phyloP scores from a whole-genome alignment of 1,140 invertebrate species.

The Papilio machaon region DNA sequence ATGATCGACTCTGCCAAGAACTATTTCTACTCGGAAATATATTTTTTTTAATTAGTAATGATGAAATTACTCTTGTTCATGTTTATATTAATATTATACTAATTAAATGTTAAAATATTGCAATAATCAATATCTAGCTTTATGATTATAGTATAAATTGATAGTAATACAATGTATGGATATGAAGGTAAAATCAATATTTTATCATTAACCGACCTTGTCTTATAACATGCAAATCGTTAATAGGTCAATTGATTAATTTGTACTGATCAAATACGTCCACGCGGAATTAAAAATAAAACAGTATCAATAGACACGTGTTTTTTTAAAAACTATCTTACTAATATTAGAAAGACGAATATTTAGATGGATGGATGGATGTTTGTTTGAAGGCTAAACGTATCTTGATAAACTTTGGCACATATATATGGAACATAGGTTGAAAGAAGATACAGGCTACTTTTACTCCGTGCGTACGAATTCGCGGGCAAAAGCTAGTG shows the following conservation, averaged over 20 bases:
- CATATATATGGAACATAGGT: too few relatives aligned
- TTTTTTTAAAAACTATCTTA: too few relatives aligned
- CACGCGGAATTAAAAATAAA: background rate
- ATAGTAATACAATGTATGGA: background rate
- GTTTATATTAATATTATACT: background rate
- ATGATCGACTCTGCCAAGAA: conserved; percentile 41
- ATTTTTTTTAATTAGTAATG: background rate
- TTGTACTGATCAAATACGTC: background rate
- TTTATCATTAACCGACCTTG: background rate
- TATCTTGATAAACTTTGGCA: too few relatives aligned
- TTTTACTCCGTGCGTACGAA: too few relatives aligned
- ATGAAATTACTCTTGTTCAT: background rate
- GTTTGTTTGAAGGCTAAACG: too few relatives aligned
- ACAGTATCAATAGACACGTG: too few relatives aligned
- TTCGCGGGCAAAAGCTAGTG: too few relatives aligned
- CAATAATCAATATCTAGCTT: background rate
- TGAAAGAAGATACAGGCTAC: too few relatives aligned
- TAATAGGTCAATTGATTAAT: conserved; percentile 8
- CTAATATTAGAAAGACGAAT: too few relatives aligned
- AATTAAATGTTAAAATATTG: background rate
- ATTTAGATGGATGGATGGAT: too few relatives aligned
- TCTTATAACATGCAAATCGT: conserved; percentile 9
- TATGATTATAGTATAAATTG: background rate
- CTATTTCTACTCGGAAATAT: conserved; percentile 41
- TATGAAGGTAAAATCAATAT: background rate